phyloP scores from a whole-genome alignment of 1,140 invertebrate species.

The Amphibalanus amphitrite region DNA sequence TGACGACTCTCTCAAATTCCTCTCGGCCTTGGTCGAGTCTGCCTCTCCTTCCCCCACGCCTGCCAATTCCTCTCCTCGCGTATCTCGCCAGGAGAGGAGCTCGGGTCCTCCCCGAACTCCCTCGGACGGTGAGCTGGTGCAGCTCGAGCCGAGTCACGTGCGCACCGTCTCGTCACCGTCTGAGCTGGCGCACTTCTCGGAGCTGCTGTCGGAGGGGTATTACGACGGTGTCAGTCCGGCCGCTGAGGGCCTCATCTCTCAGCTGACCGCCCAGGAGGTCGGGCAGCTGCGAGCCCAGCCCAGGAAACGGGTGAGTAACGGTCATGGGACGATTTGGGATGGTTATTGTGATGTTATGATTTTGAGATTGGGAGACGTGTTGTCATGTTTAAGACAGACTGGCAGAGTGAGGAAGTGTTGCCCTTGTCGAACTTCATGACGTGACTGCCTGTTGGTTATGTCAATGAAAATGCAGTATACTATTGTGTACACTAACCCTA shows the following conservation, averaged over 20 bases:
- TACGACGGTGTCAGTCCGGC: not conserved
- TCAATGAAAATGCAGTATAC: no score
- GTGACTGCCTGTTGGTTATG: no score
- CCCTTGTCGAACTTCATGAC: no score
- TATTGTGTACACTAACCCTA: no score
- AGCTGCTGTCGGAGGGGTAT: not conserved
- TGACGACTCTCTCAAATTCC: not conserved
- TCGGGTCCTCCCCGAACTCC: no score
- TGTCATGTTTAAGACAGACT: no score
- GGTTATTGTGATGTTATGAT: no score
- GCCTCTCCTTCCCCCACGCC: not conserved
- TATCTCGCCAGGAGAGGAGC: not conserved
- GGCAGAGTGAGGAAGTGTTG: no score
- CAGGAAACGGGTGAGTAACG: slow-evolving; percentile 1
- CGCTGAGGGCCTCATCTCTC: not conserved
- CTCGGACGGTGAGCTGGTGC: not conserved
- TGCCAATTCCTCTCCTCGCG: not conserved
- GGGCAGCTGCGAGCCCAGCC: not conserved
- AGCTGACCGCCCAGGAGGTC: not conserved
- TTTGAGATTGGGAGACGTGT: no score
- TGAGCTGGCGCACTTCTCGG: not conserved
- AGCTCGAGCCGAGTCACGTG: not conserved
- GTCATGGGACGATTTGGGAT: no score
- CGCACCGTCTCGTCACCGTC: not conserved
- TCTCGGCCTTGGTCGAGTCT: not conserved